Base-by-base conservation (phyloP, 2,113 vertebrate species). In the Actinemys pallida region DNA sequence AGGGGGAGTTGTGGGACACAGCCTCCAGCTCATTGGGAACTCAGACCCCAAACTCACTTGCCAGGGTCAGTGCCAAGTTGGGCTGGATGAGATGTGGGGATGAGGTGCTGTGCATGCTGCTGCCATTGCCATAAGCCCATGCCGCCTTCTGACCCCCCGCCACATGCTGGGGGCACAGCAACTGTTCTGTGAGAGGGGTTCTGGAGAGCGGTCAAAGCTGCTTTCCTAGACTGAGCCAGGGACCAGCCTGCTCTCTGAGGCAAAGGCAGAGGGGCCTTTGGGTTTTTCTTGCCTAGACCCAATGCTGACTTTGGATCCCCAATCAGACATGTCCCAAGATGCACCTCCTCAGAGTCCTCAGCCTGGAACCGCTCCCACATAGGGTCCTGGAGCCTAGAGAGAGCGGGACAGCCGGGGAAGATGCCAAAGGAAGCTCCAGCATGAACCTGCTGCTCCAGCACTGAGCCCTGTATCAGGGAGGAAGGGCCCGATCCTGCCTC, bases 381-480 rank as follows among this genome's bases (percentile, higher is more conserved):
- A 1, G 17, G 42, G 14, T 45, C 54, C 0, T 8, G 45, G 4
- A 7, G 35, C 35, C 42, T 49, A 19, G 10, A 8, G n/a, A 42
- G 47, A 31, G 20, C 0, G 0, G 20, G 39, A 29, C 6, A 78
- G 0, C 3, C 0, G 9, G 5, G 16, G 10, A 10, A 5, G 11
- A 25, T 14, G 24, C 75, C 12, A 39, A n/a, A 72, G 65, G 65
- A 72, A 19, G 4, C 35, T 5, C 65, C 65, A 69, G 65, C 35
- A 42, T 5, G 9, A 42, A 45, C 72, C 72, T 42, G 22, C 35
- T 10, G 17, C 53, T 11, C 16, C 20, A 9, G 27, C 7, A 0
- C 39, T 0, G 1, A 3, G 42, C 10, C 72, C 72, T 22, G 11
- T 24, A 10, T 22, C 72, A 45, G 42, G 24, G 24, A 45, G 39